Percentiles rank a stretch among this genome's conserved stretches.
Evolutionary conservation across 1,140 invertebrate species (phyloP).

Genomic region (Pogonus chalceus): DNA sequence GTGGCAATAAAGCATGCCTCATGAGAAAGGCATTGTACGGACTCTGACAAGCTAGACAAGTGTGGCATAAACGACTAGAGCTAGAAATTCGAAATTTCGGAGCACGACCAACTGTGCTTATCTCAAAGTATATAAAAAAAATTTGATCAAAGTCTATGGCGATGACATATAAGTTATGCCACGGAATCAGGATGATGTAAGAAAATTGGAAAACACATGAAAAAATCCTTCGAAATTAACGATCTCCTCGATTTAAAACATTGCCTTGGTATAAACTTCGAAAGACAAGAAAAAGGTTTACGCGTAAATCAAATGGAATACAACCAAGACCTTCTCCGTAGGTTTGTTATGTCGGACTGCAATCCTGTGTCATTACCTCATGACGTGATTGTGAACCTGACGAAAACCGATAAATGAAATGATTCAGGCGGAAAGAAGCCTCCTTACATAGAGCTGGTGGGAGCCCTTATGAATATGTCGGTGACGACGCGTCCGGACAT

Average conservation of each 20-base stretch:
- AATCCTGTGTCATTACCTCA: not conserved
- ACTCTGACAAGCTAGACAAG: slow-evolving; percentile 24
- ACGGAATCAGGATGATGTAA: slow-evolving; percentile 9
- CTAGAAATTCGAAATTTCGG: slow-evolving; percentile 13
- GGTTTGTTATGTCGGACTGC: not conserved
- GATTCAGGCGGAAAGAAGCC: too few relatives aligned
- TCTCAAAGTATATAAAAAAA: slow-evolving; percentile 10
- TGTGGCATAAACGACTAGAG: slow-evolving; percentile 22
- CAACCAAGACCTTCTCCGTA: not conserved
- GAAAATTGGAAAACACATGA: too few relatives aligned
- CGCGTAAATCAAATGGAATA: too few relatives aligned
- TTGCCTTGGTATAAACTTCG: too few relatives aligned
- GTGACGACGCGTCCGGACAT: slow-evolving; percentile 37
- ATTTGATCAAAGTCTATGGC: slow-evolving; percentile 20
- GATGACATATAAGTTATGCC: slow-evolving; percentile 20
- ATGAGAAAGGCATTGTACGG: slow-evolving; percentile 25
- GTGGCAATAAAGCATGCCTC: slow-evolving; percentile 17
- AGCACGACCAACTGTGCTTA: too few relatives aligned
- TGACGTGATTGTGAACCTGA: not conserved
- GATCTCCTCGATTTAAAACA: too few relatives aligned
- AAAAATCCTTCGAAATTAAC: too few relatives aligned
- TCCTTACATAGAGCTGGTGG: slow-evolving; percentile 25
- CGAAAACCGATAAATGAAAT: too few relatives aligned
- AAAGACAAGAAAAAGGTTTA: too few relatives aligned
- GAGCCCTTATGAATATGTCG: slow-evolving; percentile 33